These are phyloP conservation scores for Orbicella faveolata DNA, from an alignment of 64 coral and sea anemone genomes.

Conservation along the genomic window DNA sequence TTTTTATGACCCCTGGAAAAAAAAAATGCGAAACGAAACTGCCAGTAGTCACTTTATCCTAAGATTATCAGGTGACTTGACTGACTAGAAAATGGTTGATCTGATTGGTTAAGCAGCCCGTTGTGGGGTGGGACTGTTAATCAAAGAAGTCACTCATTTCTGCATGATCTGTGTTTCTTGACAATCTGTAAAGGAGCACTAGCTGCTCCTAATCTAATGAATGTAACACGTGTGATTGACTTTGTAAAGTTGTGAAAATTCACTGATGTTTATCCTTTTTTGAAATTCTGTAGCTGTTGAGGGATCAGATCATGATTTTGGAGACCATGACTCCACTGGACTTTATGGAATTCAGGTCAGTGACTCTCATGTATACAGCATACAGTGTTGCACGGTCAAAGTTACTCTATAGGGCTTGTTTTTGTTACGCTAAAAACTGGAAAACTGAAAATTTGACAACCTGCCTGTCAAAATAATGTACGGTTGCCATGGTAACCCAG, in stretches of 20 bases:
- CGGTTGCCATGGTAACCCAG: neutral
- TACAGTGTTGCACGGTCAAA: neutral
- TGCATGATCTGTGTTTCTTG: too few species aligned
- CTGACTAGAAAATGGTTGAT: too few species aligned
- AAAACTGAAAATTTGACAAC: too few species aligned
- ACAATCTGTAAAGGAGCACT: too few species aligned
- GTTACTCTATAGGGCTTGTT: neutral
- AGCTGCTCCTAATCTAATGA: neutral
- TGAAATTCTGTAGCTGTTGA: conserved; percentile 67
- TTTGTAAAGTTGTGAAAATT: neutral
- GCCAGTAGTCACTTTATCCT: too few species aligned
- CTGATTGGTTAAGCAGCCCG: too few species aligned
- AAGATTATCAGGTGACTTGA: too few species aligned
- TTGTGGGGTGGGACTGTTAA: too few species aligned
- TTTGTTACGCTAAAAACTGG: neutral
- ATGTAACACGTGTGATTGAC: neutral
- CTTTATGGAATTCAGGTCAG: conserved; percentile 95
- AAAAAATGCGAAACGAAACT: too few species aligned
- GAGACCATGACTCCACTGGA: conserved; percentile 95
- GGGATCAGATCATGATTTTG: conserved; percentile 85
- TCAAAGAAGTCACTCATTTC: too few species aligned
- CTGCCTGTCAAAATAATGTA: too few species aligned
- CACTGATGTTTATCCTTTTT: neutral
- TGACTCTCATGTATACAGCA: neutral
- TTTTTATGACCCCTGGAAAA: too few species aligned